A percentile compares a stretch with the other conserved stretches of the same genome.
These are phyloP conservation scores for Syngnathus scovelli DNA, from an alignment of 2,113 vertebrate species.

Conservation along the genomic window DNA sequence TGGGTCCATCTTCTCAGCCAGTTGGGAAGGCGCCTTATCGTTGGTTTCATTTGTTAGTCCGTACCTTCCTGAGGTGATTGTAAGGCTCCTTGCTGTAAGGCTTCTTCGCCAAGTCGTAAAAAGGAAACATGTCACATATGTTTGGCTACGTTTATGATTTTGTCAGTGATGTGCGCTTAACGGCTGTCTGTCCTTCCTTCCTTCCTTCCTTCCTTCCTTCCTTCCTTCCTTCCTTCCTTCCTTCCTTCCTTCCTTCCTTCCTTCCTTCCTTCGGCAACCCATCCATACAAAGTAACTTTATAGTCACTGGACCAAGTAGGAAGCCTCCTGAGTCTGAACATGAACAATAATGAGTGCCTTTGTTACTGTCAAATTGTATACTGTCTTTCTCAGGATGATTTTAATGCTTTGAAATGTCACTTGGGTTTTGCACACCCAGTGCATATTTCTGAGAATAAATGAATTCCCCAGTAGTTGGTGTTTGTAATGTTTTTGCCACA, in stretches of 20 bases:
- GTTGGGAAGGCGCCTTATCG: not conserved
- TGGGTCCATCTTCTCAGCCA: not conserved
- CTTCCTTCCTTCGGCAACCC: not conserved
- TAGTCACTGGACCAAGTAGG: slow-evolving; percentile 23
- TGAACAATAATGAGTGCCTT: slow-evolving; percentile 10
- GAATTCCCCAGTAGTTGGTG: slow-evolving; percentile 28
- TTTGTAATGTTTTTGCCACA: not conserved
- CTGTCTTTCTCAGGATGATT: slow-evolving; percentile 44
- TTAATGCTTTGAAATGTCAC: slow-evolving; percentile 17
- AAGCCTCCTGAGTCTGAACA: slow-evolving; percentile 43
- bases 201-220: too few species aligned
- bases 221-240: too few species aligned
- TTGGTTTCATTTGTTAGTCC: not conserved
- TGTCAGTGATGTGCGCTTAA: not conserved
- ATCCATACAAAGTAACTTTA: not conserved
- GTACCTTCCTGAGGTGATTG: not conserved
- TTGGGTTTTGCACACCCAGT: slow-evolving; percentile 18
- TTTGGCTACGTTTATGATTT: not conserved
- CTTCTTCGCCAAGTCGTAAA: not conserved
- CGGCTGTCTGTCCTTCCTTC: too few species aligned
- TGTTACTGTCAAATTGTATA: slow-evolving; percentile 2
- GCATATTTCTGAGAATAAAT: slow-evolving; percentile 51
- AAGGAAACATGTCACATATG: not conserved
- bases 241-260: too few species aligned
- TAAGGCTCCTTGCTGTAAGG: not conserved